These are phyloP conservation scores for Drosophila subpulchrella DNA, from an alignment of 1,140 invertebrate genomes.

Conservation along the genomic window DNA sequence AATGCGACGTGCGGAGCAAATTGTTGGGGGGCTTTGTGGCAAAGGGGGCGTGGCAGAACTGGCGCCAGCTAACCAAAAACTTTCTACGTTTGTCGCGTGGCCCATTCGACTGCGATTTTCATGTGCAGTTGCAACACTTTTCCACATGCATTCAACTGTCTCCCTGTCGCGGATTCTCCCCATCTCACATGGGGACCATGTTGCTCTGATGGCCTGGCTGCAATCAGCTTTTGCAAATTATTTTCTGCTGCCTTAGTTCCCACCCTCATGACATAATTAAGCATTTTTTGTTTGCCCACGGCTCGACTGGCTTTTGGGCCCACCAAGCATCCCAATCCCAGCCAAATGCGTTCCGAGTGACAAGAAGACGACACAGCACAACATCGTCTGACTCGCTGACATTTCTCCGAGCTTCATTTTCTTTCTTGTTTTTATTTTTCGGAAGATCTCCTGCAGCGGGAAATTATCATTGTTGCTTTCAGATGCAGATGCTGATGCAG, in stretches of 20 bases:
- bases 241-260: slow-evolving; percentile 62
- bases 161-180: slow-evolving; percentile 28
- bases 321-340: slow-evolving; percentile 28
- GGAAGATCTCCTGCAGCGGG: slow-evolving; percentile 67
- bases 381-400: slow-evolving; percentile 51
- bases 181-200: slow-evolving; percentile 2
- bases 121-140: slow-evolving; percentile 78
- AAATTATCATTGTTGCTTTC: slow-evolving; percentile 71
- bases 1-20: slow-evolving; percentile 50
- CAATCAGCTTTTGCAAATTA: slow-evolving; percentile 68
- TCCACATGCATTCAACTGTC: slow-evolving; percentile 70
- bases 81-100: slow-evolving; percentile 81
- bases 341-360: slow-evolving; percentile 56
- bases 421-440: slow-evolving; percentile 52
- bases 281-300: slow-evolving; percentile 46
- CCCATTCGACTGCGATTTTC: slow-evolving; percentile 44
- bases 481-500: slow-evolving; percentile 49
- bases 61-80: slow-evolving; percentile 62
- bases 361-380: slow-evolving; percentile 34
- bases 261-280: slow-evolving; percentile 84
- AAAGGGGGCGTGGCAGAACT: slow-evolving; percentile 51
- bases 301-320: slow-evolving; percentile 14
- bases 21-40: slow-evolving; percentile 11
- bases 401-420: slow-evolving; percentile 39
- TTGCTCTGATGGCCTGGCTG: slow-evolving; percentile 22